Conservation (phyloP, 2,113 vertebrate genomes). For the Triplophysa dalaica region DNA sequence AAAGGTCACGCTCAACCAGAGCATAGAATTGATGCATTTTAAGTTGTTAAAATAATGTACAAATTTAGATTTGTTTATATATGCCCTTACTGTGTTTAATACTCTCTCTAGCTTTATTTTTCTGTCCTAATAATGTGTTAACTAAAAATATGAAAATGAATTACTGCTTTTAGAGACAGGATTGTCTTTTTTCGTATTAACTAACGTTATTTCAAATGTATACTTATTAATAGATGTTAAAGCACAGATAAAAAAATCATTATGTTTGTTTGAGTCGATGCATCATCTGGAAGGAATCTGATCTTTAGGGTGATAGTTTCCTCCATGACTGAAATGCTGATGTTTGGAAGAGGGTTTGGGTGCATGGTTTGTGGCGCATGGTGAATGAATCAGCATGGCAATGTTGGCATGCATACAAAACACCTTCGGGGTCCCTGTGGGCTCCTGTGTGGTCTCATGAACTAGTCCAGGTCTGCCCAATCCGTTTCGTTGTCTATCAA, state of each 20-base stretch:
- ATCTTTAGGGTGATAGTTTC: slow-evolving; percentile 13
- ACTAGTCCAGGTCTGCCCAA: slow-evolving; percentile 3
- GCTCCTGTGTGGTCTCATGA: neutral
- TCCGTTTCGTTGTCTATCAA: slow-evolving; percentile 14
- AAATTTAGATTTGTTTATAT: slow-evolving; percentile 6
- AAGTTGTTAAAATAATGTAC: neutral
- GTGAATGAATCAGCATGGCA: slow-evolving; percentile 46
- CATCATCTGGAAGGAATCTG: slow-evolving; percentile 14
- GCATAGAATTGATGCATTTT: neutral
- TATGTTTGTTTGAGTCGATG: neutral
- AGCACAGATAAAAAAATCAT: slow-evolving; percentile 4
- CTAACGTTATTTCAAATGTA: neutral
- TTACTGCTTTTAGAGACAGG: neutral
- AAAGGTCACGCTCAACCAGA: slow-evolving; percentile 70
- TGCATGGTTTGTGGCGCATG: slow-evolving; percentile 10
- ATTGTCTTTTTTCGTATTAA: neutral
- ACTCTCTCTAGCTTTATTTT: too few species aligned
- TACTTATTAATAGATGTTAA: slow-evolving; percentile 8
- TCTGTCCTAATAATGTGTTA: too few species aligned
- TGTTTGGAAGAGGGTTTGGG: slow-evolving; percentile 35
- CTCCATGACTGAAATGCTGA: slow-evolving; percentile 23
- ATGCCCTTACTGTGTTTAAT: too few species aligned
- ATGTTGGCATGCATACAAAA: slow-evolving; percentile 35
- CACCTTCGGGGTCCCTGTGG: slow-evolving; percentile 12
- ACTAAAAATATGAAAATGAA: too few species aligned